These are phyloP conservation scores for Catharus minimus DNA, from an alignment of 2,113 vertebrate species.

Conservation along the genomic window DNA sequence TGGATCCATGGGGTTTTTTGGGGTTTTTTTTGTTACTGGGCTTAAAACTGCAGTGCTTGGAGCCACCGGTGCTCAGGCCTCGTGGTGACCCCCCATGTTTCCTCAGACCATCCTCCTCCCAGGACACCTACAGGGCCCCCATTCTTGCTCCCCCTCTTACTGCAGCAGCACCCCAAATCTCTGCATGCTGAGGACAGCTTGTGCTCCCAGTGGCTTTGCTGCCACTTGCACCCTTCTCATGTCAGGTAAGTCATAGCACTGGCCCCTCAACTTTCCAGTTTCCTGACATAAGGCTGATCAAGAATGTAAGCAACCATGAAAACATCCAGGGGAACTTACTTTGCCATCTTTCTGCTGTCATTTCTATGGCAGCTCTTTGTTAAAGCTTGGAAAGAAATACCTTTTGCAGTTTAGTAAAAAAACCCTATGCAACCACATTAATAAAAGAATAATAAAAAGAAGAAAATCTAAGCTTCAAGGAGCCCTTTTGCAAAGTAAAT, in stretches of 20 bases:
- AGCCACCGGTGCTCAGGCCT: neutral
- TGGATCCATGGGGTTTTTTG: neutral
- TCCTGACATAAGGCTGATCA: neutral
- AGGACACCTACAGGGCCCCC: neutral
- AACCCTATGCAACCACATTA: fast-evolving
- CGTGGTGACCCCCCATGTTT: fast-evolving
- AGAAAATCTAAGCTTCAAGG: neutral
- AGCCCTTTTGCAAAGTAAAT: neutral
- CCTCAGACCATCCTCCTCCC: neutral
- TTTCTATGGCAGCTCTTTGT: neutral
- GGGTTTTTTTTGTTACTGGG: neutral
- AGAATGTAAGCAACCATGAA: neutral
- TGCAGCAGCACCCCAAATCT: neutral
- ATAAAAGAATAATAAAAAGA: neutral
- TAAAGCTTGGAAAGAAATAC: neutral
- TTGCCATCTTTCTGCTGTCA: neutral
- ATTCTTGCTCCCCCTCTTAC: neutral
- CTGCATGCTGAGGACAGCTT: fast-evolving
- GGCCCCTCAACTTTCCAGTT: neutral
- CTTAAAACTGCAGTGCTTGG: neutral
- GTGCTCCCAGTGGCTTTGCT: fast-evolving
- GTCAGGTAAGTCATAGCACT: too few relatives aligned
- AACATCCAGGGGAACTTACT: neutral
- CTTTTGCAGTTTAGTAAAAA: neutral
- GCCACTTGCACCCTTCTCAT: neutral